phyloP scores from a whole-genome alignment of 1,140 invertebrate species.

The Cataglyphis hispanica region DNA sequence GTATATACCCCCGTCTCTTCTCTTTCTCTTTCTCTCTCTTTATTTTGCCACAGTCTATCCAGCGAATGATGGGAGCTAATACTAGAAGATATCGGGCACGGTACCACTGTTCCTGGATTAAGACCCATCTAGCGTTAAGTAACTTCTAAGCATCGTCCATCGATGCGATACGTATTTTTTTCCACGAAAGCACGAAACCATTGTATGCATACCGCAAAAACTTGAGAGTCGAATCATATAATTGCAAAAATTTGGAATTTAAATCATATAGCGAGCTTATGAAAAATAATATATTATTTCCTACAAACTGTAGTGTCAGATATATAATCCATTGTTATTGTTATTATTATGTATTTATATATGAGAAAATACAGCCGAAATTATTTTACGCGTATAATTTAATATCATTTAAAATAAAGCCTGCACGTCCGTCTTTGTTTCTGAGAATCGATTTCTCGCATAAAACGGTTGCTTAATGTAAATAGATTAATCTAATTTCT shows the following conservation, averaged over 20 bases:
- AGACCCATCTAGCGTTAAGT: constrained; percentile 79
- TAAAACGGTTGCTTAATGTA: no score
- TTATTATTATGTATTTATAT: neutral
- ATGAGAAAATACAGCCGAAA: no score
- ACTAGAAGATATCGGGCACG: constrained; percentile 71
- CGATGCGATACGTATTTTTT: constrained; percentile 67
- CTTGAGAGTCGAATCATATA: neutral
- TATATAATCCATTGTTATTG: neutral
- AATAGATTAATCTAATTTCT: no score
- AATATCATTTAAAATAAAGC: no score
- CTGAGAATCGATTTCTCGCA: no score
- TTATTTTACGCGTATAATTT: no score
- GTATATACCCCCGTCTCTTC: neutral
- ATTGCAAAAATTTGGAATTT: neutral
- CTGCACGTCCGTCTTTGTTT: no score
- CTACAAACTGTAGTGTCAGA: neutral
- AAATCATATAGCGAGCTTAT: neutral
- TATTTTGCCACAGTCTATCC: constrained; percentile 51
- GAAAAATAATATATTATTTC: neutral
- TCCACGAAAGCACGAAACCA: constrained; percentile 18
- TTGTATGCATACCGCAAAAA: neutral
- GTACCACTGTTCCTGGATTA: constrained; percentile 78
- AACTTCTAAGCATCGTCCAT: constrained; percentile 70
- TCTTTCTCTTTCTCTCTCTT: constrained; percentile 10
- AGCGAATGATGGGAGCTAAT: constrained; percentile 74